Evolutionary conservation across 2,797 vertebrate genomes (phyloP).

Genomic region (Myioborus miniatus): DNA sequence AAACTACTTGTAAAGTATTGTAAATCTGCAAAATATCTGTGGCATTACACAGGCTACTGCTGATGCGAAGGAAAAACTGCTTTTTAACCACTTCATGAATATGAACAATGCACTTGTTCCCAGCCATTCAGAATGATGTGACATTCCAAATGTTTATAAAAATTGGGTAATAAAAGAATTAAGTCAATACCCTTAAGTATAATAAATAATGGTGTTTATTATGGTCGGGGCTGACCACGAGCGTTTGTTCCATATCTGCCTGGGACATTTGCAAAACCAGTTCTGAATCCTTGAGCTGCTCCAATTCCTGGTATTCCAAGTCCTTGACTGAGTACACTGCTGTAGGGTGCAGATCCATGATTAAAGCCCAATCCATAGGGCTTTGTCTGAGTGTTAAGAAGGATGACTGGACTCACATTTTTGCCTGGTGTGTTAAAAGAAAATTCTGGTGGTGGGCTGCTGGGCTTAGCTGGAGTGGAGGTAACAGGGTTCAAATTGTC

Average conservation of each 20-base stretch:
- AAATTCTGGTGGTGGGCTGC: constrained; percentile 92
- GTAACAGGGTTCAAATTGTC: constrained; percentile 82
- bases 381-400: constrained; percentile 80
- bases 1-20: constrained; percentile 29
- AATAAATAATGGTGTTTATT: constrained; percentile 75
- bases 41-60: constrained; percentile 36
- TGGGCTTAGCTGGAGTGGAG: constrained; percentile 90
- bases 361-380: constrained; percentile 84
- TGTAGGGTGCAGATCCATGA: constrained; percentile 80
- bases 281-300: constrained; percentile 85
- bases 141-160: constrained; percentile 70
- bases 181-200: constrained; percentile 67
- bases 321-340: constrained; percentile 79
- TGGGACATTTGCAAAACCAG: constrained; percentile 80
- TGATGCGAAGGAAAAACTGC: not conserved
- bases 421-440: constrained; percentile 91
- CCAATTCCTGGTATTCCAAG: constrained; percentile 72
- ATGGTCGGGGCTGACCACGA: constrained; percentile 82
- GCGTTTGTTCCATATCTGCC: constrained; percentile 80
- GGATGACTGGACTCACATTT: constrained; percentile 83
- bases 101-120: constrained; percentile 63
- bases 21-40: constrained; percentile 54
- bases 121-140: constrained; percentile 66
- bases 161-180: constrained; percentile 69
- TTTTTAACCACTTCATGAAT: constrained; percentile 56